A percentile compares a stretch with the other conserved stretches of the same genome.
These are phyloP conservation scores for Platerodrilus igneus DNA, from an alignment of 2,888 invertebrate genomes.

Conservation along the genomic window DNA sequence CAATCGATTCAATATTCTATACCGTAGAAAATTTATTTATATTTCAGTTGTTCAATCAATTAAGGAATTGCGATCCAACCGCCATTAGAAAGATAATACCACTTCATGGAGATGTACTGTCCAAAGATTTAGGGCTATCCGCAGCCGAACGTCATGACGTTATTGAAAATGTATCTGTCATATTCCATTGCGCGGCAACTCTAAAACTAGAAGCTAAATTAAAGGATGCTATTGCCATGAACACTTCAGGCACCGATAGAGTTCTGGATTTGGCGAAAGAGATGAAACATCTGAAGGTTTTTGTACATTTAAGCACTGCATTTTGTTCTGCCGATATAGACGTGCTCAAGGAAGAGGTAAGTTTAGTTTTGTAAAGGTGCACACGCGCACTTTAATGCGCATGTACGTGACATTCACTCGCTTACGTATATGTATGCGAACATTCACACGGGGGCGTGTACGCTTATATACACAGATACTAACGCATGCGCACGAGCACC, in stretches of 20 bases:
- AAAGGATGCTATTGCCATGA: constrained; percentile 85
- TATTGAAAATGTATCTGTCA: constrained; percentile 68
- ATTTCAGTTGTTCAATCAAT: constrained; percentile 65
- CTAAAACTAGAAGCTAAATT: constrained; percentile 85
- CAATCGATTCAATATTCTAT: no score
- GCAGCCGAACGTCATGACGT: constrained; percentile 57
- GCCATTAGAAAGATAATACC: constrained; percentile 70
- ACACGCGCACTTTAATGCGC: no score
- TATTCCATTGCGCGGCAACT: constrained; percentile 92
- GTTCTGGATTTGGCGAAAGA: constrained; percentile 72
- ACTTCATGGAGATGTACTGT: constrained; percentile 70
- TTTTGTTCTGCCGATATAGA: constrained; percentile 92
- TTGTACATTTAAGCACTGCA: constrained; percentile 92
- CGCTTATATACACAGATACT: no score
- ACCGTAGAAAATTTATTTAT: constrained; percentile 9
- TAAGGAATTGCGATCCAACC: constrained; percentile 64
- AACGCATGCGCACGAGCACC: no score
- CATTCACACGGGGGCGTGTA: no score
- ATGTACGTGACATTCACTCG: no score
- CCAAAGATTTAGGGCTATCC: constrained; percentile 60
- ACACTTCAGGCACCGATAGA: constrained; percentile 78
- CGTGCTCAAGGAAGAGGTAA: constrained; percentile 73
- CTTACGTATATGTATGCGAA: no score
- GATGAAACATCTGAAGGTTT: constrained; percentile 70
- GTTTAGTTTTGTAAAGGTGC: no score